Base-by-base conservation (phyloP, 2,888 invertebrate species). In the Torymus auratus region DNA sequence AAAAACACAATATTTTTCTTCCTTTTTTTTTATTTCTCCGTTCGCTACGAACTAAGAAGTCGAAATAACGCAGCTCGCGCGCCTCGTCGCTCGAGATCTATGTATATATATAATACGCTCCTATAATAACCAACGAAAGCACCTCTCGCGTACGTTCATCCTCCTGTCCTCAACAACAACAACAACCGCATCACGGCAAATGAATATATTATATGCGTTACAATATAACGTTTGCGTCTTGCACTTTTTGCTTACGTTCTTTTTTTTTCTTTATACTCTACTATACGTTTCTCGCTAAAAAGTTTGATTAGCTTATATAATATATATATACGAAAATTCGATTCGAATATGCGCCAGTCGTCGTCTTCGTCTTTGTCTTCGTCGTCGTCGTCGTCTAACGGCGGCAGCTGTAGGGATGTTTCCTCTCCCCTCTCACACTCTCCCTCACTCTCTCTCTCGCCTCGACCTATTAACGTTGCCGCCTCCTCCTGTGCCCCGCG, bases 281-380 rank as follows among this genome's bases (percentile, higher is more conserved):
- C 23, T 60, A 50, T 76, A 70, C 53, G 53, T 64, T 62, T 50
- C 41, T 69, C 20, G 69, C 79, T 82, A 71, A 80, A 77, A 78
- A 82, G 77, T 80, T 74, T 78, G 80, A 78, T 78, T 78, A 75
- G 77, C 72, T 77, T 80, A 41, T 80, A 41, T 41, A 41, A 41
- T 41, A 28, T 67, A 67, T 15, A 77, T 80, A 82, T 69, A 61
- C 72, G 80, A 69, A 70, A 77, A 81, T 81, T 77, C 72, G 72
- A 81, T 81, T 81, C 62, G 76, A 81, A 70, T 41, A 41, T 60
- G 55, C 68, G 68, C 68, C 53, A 55, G 68, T 69, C 56, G 68
- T 67, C 41, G 41, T 41, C 41, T 1, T 41, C 41, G 41, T 41
- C 41, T 5, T 41, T 7, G 41, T 41, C 41, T 1, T 41, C 41